Base-by-base conservation (phyloP, 2,888 invertebrate species). In the Tineola bisselliella region DNA sequence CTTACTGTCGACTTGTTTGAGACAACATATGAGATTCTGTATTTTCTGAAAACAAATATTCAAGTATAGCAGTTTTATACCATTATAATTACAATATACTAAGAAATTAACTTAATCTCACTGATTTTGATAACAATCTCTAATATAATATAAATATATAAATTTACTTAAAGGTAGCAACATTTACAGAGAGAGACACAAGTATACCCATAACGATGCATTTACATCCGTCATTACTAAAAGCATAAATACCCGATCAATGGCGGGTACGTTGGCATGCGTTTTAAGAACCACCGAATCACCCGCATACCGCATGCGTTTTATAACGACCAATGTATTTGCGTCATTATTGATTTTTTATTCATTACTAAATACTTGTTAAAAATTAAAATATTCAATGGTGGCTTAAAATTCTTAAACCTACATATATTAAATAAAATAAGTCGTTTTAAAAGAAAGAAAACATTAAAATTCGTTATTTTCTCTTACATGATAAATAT, bases 41-140 rank as follows among this genome's bases (percentile, higher is more conserved):
- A 48, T 48, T 2, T 5, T 44, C 8, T 44, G 44, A 2, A n/a
- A 5, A 4, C 2, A 13, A 25, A 25, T 6, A 25, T 4, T 17
- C 48, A 48, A 8, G n/a, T 48, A 48, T 79, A 79, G 72, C 52
- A 6, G 25, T 67, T 69, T 65, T 70, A 69, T 67, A 69, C n/a
- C n/a, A n/a, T n/a, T 66, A 67, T 70, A 67, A 72, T 79, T n/a
- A 25, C 12, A 19, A 18, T 81, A 80, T 73, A 66, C 76, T 81
- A 78, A 70, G 65, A 75, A 77, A 70, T 81, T 79, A 80, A 81
- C 78, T 80, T 87, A 87, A 84, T 87, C 86, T 87, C 86, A 87
- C 86, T 84, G 79, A 77, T 77, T 80, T 82, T 81, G 82, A 83
- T 83, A 82, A 56, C 19, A 19, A 56, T 56, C 31, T n/a, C 56